These are phyloP conservation scores for Coecobrya sp. DNA, from an alignment of 2,888 invertebrate genomes.

Conservation along the genomic window DNA sequence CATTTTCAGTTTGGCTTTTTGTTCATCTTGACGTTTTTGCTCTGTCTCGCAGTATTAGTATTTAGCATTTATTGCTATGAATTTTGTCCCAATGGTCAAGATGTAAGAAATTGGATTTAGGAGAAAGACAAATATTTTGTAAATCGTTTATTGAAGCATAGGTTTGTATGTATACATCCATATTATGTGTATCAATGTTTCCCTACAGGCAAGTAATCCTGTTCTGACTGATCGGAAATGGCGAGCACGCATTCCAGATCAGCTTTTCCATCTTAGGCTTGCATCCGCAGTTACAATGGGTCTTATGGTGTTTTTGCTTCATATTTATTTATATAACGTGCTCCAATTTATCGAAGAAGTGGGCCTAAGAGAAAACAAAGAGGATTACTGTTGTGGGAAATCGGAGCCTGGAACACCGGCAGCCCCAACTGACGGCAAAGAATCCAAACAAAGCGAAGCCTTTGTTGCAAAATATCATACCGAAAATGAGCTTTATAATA, in stretches of 20 bases:
- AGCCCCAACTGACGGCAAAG: no score
- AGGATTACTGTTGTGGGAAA: background rate
- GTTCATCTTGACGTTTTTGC: background rate
- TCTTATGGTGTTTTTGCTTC: constrained; percentile 22
- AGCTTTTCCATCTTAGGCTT: background rate
- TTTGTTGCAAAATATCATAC: background rate
- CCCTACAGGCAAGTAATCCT: background rate
- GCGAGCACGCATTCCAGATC: background rate
- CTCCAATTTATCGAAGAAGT: constrained; percentile 53
- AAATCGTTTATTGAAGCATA: no score
- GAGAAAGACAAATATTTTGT: no score
- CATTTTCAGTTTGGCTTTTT: constrained; percentile 26
- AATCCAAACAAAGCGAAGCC: background rate
- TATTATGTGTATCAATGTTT: background rate
- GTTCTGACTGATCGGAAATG: background rate
- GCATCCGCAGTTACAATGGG: constrained; percentile 16
- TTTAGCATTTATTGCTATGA: constrained; percentile 7
- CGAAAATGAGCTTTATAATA: background rate
- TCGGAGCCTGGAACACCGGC: background rate
- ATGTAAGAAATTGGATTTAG: no score
- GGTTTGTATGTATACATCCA: background rate
- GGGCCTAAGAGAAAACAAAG: constrained; percentile 15
- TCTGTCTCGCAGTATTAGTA: constrained; percentile 5
- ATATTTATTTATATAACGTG: constrained; percentile 51
- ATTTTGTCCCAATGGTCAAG: background rate